phyloP scores from a whole-genome alignment of 2,797 vertebrate genomes.

The Sphenodon punctatus region DNA sequence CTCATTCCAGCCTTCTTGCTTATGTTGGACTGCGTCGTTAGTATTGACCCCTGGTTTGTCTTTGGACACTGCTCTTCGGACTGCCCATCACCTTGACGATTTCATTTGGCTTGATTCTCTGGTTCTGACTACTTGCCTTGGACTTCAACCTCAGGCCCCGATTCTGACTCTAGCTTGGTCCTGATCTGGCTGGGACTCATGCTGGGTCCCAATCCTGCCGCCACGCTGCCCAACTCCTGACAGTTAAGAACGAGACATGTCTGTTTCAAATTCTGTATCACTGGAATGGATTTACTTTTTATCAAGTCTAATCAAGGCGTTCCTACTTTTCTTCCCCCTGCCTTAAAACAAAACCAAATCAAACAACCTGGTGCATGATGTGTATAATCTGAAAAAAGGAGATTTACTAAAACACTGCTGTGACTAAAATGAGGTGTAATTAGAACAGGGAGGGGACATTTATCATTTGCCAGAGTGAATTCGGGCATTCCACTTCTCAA shows the following conservation, averaged over 20 bases:
- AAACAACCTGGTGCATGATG: neutral
- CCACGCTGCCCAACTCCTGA: no score
- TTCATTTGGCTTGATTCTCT: no score
- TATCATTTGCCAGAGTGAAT: slow-evolving; percentile 66
- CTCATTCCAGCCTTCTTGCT: no score
- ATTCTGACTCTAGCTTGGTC: no score
- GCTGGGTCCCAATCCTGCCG: no score
- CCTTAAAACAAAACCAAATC: neutral
- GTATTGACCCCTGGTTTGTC: no score
- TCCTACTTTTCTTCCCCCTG: neutral
- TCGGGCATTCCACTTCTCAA: slow-evolving; percentile 57
- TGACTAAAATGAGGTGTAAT: slow-evolving; percentile 65
- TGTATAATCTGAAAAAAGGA: slow-evolving; percentile 51
- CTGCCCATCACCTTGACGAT: no score
- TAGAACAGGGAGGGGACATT: slow-evolving; percentile 67
- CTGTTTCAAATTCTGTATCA: neutral
- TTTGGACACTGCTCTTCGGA: no score
- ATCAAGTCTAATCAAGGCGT: slow-evolving; percentile 36
- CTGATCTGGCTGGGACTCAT: no score
- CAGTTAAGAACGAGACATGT: neutral
- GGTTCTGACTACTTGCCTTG: no score
- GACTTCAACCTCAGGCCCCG: no score
- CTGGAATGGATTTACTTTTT: neutral
- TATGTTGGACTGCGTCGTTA: no score
- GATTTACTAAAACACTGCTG: slow-evolving; percentile 56